These are phyloP conservation scores for Synergus itoensis DNA, from an alignment of 2,888 invertebrate genomes.

Conservation along the genomic window DNA sequence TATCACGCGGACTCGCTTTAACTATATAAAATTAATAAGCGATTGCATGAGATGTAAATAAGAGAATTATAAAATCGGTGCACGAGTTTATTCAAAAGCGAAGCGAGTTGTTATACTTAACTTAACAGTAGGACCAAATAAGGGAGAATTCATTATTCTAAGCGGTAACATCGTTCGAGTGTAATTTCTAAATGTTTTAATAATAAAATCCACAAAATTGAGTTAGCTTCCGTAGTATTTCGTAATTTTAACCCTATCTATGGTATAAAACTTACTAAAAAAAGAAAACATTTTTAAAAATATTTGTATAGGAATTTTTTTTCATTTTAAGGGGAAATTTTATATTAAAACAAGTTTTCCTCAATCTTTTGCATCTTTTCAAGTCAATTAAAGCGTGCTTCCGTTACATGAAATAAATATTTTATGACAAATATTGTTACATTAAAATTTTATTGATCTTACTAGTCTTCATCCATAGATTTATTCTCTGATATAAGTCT, in stretches of 20 bases:
- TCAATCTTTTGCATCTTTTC: no score
- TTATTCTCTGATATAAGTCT: slow-evolving; percentile 5
- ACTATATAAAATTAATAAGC: slow-evolving; percentile 48
- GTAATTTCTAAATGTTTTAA: slow-evolving; percentile 76
- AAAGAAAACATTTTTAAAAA: neutral
- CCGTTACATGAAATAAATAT: slow-evolving; percentile 10
- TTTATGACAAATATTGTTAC: slow-evolving; percentile 4
- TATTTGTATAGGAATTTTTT: no score
- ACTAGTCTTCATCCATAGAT: neutral
- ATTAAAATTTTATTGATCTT: slow-evolving; percentile 44
- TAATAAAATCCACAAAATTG: slow-evolving; percentile 68
- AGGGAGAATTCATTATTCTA: slow-evolving; percentile 62
- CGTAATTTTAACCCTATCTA: neutral
- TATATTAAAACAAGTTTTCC: no score
- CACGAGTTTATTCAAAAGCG: slow-evolving; percentile 49
- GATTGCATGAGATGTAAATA: slow-evolving; percentile 57
- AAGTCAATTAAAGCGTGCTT: no score
- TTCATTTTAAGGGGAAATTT: no score
- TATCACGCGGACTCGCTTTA: slow-evolving; percentile 50
- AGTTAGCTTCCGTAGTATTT: slow-evolving; percentile 44
- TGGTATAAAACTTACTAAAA: neutral
- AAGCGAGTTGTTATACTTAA: slow-evolving; percentile 67
- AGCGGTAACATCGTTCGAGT: slow-evolving; percentile 67
- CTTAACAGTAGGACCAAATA: slow-evolving; percentile 70
- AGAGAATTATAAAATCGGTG: slow-evolving; percentile 37